Evolutionary conservation across 2,113 vertebrate species (phyloP).

Genomic region (Murina feae): DNA sequence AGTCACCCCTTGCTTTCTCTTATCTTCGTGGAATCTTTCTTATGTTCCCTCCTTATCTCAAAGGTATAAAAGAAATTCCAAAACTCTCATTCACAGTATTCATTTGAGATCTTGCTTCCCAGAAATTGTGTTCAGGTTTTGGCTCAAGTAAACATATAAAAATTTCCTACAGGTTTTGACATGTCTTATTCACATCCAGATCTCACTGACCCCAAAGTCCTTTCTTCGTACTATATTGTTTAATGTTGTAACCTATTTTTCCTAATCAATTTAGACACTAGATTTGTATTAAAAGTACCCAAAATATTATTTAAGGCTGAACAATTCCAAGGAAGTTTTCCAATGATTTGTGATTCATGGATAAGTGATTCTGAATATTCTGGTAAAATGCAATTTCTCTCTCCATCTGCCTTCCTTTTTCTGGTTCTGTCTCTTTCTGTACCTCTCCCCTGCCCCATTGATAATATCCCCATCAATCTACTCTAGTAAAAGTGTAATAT

Average conservation of each 20-base stretch:
- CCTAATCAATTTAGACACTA: neutral
- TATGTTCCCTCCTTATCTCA: neutral
- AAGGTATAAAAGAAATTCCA: neutral
- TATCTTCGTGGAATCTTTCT: neutral
- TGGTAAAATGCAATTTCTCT: conserved; percentile 25
- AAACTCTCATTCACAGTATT: neutral
- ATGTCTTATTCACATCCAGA: neutral
- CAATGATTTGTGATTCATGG: neutral
- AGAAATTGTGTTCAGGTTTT: neutral
- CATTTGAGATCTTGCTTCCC: neutral
- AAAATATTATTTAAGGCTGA: conserved; percentile 37
- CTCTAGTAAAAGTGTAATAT: no score
- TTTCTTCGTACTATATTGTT: neutral
- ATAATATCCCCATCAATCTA: neutral
- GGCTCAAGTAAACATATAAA: neutral
- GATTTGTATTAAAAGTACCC: neutral
- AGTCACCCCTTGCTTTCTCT: neutral
- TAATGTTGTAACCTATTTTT: neutral
- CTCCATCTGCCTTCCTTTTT: conserved; percentile 44
- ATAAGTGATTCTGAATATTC: conserved; percentile 36
- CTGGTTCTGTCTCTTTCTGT: neutral
- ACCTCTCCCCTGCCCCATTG: neutral
- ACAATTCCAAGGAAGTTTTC: conserved; percentile 55
- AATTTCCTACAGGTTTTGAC: neutral
- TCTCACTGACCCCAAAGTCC: neutral